Evolutionary conservation across 2,113 vertebrate genomes (phyloP).

Genomic region (Puma concolor): DNA sequence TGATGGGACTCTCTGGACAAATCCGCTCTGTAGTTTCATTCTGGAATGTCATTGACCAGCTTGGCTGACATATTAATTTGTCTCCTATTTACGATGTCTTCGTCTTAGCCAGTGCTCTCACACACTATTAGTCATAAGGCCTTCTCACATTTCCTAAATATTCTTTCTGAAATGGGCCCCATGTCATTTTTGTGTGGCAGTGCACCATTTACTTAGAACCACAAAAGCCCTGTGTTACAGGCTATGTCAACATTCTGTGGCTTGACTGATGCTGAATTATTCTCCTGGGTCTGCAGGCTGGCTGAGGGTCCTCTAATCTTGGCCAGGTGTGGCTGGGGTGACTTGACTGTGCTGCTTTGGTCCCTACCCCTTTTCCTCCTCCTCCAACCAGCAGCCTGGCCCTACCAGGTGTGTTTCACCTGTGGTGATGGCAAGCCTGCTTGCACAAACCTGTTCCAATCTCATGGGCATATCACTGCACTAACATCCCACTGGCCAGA

Average conservation of each 20-base stretch:
- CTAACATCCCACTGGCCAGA: background rate
- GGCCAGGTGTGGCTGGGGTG: background rate
- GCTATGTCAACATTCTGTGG: background rate
- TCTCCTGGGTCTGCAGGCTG: background rate
- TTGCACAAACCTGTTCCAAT: background rate
- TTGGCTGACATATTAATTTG: background rate
- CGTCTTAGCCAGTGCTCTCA: background rate
- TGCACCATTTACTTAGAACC: background rate
- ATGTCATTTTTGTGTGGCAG: background rate
- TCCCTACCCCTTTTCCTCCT: background rate
- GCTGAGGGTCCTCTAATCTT: background rate
- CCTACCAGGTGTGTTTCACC: background rate
- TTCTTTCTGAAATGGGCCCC: background rate
- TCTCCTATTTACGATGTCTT: slow-evolving; percentile 21
- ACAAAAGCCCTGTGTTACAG: background rate
- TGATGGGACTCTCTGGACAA: background rate
- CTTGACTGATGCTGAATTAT: background rate
- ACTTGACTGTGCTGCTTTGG: background rate
- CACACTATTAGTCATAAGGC: background rate
- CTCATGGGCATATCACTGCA: background rate
- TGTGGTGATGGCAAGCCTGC: too few species aligned
- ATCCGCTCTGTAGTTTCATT: background rate
- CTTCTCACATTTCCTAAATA: background rate
- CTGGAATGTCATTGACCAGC: background rate
- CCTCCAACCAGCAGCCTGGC: background rate